phyloP scores from a whole-genome alignment of 2,113 vertebrate species.

The Arvicanthis niloticus region DNA sequence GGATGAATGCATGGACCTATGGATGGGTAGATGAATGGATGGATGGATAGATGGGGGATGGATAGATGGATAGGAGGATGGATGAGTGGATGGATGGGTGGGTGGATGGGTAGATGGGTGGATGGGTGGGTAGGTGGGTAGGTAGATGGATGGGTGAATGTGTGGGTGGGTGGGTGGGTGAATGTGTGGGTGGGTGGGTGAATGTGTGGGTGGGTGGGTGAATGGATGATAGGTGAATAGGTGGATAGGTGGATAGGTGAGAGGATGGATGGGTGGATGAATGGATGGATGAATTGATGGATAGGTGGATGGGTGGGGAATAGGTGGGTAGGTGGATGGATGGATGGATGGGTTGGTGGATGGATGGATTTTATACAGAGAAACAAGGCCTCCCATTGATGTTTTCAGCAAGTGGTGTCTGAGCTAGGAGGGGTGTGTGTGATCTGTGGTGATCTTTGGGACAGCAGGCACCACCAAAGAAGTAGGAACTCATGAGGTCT shows the following conservation, averaged over 20 bases:
- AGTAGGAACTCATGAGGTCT: slow-evolving; percentile 29
- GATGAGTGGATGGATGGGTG: rapidly evolving
- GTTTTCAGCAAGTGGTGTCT: slow-evolving; percentile 22
- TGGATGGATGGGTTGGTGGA: neutral
- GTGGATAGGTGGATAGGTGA: neutral
- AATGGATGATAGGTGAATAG: too few species aligned
- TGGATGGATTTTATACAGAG: neutral
- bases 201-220: neutral
- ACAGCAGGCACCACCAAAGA: neutral
- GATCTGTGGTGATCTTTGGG: neutral
- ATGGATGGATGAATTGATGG: neutral
- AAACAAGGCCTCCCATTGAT: neutral
- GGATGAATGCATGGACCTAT: neutral
- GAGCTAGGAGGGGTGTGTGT: neutral
- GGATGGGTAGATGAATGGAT: neutral
- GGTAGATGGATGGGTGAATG: neutral
- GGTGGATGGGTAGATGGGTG: rapidly evolving
- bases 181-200: neutral
- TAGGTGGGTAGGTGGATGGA: neutral
- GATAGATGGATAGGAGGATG: neutral
- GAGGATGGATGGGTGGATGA: neutral
- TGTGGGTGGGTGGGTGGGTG: rapidly evolving
- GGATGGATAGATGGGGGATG: neutral
- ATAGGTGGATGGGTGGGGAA: neutral
- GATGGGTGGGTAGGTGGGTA: neutral